A percentile compares a stretch with the other conserved stretches of the same genome.
Evolutionary conservation across 2,113 vertebrate species (phyloP).

Genomic region (Menura novaehollandiae): DNA sequence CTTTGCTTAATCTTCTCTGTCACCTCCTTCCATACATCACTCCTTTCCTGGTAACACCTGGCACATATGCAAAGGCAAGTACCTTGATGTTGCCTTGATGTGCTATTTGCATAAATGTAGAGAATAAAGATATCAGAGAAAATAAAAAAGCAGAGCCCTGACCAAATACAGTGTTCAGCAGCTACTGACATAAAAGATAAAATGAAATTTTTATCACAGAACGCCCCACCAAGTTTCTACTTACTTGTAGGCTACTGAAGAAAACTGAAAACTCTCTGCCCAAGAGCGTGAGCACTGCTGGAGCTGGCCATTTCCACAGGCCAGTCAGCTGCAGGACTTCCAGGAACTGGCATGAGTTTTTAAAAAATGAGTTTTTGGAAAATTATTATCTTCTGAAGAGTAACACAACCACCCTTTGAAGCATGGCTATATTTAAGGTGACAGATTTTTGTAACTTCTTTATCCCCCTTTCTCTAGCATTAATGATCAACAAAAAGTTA

Average conservation of each 20-base stretch:
- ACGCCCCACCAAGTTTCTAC: fast-evolving
- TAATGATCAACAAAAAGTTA: background rate
- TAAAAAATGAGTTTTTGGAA: constrained; percentile 48
- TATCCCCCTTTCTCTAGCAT: background rate
- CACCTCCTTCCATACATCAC: background rate
- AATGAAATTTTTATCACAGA: background rate
- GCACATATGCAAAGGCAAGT: background rate
- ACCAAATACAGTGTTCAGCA: background rate
- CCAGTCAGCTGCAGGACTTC: background rate
- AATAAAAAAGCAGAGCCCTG: background rate
- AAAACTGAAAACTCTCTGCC: background rate
- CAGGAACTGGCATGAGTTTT: background rate
- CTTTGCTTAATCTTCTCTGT: background rate
- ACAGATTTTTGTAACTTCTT: constrained; percentile 43
- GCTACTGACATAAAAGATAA: background rate
- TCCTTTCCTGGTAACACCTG: background rate
- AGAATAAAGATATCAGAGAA: background rate
- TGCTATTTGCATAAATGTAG: background rate
- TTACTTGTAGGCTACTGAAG: background rate
- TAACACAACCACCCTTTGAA: constrained; percentile 70
- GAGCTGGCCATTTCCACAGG: background rate
- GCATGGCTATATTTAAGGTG: constrained; percentile 45
- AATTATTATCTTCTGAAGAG: constrained; percentile 69
- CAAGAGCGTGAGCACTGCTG: background rate
- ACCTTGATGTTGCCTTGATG: background rate